Base-by-base conservation (phyloP, 2,797 vertebrate species). In the Scolopax bukidnonensis region DNA sequence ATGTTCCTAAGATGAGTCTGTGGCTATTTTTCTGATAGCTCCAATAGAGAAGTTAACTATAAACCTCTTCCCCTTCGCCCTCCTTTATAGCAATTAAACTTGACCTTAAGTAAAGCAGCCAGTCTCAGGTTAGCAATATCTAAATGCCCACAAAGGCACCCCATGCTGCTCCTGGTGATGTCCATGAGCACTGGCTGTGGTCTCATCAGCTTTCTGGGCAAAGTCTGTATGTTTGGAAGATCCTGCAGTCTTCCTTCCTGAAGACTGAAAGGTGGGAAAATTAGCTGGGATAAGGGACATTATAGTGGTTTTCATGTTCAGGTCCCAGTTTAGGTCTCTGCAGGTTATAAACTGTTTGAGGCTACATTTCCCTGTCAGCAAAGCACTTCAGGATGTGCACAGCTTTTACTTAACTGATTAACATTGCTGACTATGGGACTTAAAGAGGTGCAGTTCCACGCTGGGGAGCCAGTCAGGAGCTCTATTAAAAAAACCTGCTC, bases 311-410 rank as follows among this genome's bases (percentile, higher is more conserved):
- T 92, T 48, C 63, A 12, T 1, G 3, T 51, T 73, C 56, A n/a
- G 54, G 28, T 65, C 60, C 28, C 71, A 47, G 75, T 83, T 50
- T 77, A 59, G 81, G 71, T 59, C 71, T 91, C 71, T 1, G 0
- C 89, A 96, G 90, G 92, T 13, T 91, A 57, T 17, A 50, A 78
- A 68, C 41, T 80, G 96, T 87, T 84, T 45, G 38, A 92, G 88
- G 90, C 88, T 92, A 84, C 63, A 73, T 85, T 94, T 95, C 53
- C 81, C 93, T 5, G 10, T 32, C 91, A 97, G 95, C 94, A 95
- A 90, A 95, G 91, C 87, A 32, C 45, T 93, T 94, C 80, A 84
- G 85, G 78, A 81, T 1, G 17, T 17, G 71, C 60, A 76, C 47
- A n/a, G 1, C n/a, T 79, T 85, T 47, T 19, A 38, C 70, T 83